A percentile compares a stretch with the other conserved stretches of the same genome.
These are phyloP conservation scores for Andrena hattorfiana DNA, from an alignment of 2,888 invertebrate species.

Conservation along the genomic window DNA sequence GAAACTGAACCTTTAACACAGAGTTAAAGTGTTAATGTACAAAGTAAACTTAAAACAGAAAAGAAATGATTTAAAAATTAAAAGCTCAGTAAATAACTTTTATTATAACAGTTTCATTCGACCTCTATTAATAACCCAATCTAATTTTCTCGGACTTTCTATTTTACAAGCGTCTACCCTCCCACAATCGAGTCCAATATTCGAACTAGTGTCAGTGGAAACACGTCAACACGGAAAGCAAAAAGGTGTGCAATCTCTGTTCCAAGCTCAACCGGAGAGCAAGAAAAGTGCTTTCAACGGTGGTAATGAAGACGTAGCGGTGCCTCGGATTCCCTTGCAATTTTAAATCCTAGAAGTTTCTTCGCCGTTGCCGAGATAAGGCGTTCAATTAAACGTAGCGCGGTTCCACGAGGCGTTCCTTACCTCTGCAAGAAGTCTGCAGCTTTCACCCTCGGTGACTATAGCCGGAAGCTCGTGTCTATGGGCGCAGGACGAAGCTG, in stretches of 20 bases:
- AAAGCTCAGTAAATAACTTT: too few species aligned
- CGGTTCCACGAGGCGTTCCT: background rate
- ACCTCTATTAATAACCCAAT: too few species aligned
- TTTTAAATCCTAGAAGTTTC: conserved; percentile 6
- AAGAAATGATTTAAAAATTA: too few species aligned
- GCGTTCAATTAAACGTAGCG: conserved; percentile 7
- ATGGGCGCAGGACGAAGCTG: conserved; percentile 84
- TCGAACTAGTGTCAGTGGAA: background rate
- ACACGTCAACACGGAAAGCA: background rate
- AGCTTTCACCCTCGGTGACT: conserved; percentile 88
- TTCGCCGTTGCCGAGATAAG: background rate
- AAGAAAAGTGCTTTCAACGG: background rate
- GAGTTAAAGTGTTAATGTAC: too few species aligned
- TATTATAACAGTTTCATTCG: too few species aligned
- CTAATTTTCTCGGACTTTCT: too few species aligned
- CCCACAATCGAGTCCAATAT: too few species aligned
- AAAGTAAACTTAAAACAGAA: too few species aligned
- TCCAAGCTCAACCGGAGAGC: background rate
- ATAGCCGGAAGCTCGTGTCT: conserved; percentile 89
- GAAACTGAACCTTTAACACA: too few species aligned
- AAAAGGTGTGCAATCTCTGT: background rate
- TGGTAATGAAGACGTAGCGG: conserved; percentile 7
- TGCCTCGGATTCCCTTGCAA: conserved; percentile 5
- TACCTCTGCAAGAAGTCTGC: conserved; percentile 84
- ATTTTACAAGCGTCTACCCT: too few species aligned